These are phyloP conservation scores for Diachrysia chrysitis DNA, from an alignment of 2,888 invertebrate genomes.

Conservation along the genomic window DNA sequence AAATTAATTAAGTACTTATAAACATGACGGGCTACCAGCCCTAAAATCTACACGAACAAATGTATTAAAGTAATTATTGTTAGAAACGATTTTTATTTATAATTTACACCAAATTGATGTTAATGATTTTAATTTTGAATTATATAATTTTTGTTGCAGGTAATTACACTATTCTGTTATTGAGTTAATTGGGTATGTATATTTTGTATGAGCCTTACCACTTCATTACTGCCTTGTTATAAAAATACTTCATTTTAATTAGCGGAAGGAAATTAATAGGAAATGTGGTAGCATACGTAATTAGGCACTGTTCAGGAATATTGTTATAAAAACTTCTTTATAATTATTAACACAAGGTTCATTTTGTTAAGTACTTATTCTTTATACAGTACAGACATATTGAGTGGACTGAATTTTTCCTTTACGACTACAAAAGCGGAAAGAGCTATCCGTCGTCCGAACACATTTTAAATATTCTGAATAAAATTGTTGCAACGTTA, in stretches of 20 bases:
- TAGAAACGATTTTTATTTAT: slow-evolving; percentile 3
- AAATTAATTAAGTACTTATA: background rate
- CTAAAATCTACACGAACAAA: background rate
- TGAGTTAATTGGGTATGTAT: slow-evolving; percentile 46
- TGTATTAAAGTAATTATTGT: background rate
- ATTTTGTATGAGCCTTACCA: slow-evolving; percentile 6
- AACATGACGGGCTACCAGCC: background rate
- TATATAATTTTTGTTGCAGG: slow-evolving; percentile 52
- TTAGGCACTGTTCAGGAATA: slow-evolving; percentile 9
- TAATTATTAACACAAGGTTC: background rate
- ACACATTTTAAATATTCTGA: too few relatives aligned
- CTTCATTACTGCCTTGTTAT: slow-evolving; percentile 28
- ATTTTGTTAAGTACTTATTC: too few relatives aligned
- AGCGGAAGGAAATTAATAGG: slow-evolving; percentile 27
- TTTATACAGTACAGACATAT: too few relatives aligned
- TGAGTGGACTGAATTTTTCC: too few relatives aligned
- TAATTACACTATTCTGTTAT: slow-evolving; percentile 34
- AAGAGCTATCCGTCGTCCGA: too few relatives aligned
- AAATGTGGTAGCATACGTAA: slow-evolving; percentile 7
- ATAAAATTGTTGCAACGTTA: too few relatives aligned
- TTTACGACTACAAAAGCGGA: too few relatives aligned
- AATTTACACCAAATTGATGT: slow-evolving; percentile 16
- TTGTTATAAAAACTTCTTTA: background rate
- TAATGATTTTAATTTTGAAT: slow-evolving; percentile 32
- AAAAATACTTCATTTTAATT: slow-evolving; percentile 37